A percentile compares a stretch with the other conserved stretches of the same genome.
phyloP scores from a whole-genome alignment of 2,888 invertebrate species.

The Drosophila fulvimacula region DNA sequence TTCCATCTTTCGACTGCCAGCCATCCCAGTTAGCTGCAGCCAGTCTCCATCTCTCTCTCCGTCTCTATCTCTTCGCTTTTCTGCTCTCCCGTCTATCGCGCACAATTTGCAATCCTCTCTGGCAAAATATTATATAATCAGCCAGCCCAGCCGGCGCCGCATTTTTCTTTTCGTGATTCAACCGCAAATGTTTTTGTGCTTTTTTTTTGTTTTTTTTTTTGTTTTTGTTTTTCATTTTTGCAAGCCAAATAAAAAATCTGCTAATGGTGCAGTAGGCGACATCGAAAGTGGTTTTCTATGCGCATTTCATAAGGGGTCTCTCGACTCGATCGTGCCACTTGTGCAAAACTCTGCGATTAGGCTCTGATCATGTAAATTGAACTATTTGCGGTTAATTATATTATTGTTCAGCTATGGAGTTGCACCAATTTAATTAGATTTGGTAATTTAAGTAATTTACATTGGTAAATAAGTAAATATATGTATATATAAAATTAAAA shows the following conservation, averaged over 20 bases:
- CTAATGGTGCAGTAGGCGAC: conserved; percentile 69
- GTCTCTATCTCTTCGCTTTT: background rate
- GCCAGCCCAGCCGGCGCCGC: conserved; percentile 52
- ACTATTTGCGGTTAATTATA: conserved; percentile 17
- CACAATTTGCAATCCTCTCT: conserved; percentile 46
- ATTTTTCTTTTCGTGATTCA: conserved; percentile 63
- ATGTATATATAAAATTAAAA: background rate
- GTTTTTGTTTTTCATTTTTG: conserved; percentile 12
- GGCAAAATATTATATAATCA: conserved; percentile 64
- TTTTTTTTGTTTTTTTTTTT: background rate
- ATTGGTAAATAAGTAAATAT: background rate
- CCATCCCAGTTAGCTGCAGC: conserved; percentile 1
- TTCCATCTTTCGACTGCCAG: too few species aligned
- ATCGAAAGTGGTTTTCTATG: conserved; percentile 68
- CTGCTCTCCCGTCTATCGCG: conserved; percentile 5
- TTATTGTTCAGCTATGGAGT: background rate
- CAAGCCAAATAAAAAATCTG: conserved; percentile 50
- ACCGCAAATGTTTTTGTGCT: conserved; percentile 45
- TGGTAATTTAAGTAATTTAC: background rate
- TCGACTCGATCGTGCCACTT: conserved; percentile 15
- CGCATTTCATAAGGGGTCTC: conserved; percentile 38
- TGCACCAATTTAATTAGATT: background rate
- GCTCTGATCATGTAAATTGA: conserved; percentile 16
- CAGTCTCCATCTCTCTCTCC: background rate
- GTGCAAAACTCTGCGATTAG: conserved; percentile 1